Conservation (phyloP, 2,113 vertebrate genomes). For the Lethenteron camtschaticum region DNA sequence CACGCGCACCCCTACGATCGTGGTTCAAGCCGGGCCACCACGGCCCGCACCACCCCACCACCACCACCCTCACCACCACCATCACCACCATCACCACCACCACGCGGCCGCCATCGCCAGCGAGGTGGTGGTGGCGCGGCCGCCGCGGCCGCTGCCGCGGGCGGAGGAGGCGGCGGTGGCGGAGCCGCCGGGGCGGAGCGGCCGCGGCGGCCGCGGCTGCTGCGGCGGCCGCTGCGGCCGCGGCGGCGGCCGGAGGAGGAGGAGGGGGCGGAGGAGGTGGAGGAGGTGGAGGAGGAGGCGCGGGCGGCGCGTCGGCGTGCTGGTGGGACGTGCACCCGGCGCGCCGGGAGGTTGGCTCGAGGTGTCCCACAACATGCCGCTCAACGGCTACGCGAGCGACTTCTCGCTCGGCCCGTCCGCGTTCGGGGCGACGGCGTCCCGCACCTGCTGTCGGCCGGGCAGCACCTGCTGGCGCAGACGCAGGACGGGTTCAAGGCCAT, state of each 20-base stretch:
- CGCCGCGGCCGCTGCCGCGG: conserved; percentile 64
- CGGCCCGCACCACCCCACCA: background rate
- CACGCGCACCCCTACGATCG: conserved; percentile 96
- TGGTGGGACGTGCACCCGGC: conserved; percentile 41
- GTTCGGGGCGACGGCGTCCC: conserved; percentile 68
- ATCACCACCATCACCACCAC: too few species aligned
- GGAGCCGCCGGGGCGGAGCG: conserved; percentile 27
- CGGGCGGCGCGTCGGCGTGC: background rate
- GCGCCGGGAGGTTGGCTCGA: conserved; percentile 72
- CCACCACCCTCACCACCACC: too few species aligned
- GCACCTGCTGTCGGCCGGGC: conserved; percentile 49
- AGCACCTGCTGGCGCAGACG: conserved; percentile 65
- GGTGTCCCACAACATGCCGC: conserved; percentile 19
- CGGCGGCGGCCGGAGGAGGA: too few species aligned
- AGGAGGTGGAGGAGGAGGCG: background rate
- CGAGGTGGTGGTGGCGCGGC: conserved; percentile 73
- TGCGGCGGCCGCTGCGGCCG: too few species aligned
- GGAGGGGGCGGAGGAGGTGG: too few species aligned
- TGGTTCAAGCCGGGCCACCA: conserved; percentile 99
- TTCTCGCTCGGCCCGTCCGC: conserved; percentile 91
- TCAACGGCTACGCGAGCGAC: conserved; percentile 86
- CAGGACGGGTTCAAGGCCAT: conserved; percentile 97
- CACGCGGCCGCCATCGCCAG: conserved; percentile 51
- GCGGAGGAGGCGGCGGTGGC: too few species aligned
- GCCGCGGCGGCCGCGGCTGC: conserved; percentile 19